Percentiles rank a stretch among this genome's conserved stretches.
phyloP scores from a whole-genome alignment of 1,140 invertebrate genomes.

The Eulimnadia texana region DNA sequence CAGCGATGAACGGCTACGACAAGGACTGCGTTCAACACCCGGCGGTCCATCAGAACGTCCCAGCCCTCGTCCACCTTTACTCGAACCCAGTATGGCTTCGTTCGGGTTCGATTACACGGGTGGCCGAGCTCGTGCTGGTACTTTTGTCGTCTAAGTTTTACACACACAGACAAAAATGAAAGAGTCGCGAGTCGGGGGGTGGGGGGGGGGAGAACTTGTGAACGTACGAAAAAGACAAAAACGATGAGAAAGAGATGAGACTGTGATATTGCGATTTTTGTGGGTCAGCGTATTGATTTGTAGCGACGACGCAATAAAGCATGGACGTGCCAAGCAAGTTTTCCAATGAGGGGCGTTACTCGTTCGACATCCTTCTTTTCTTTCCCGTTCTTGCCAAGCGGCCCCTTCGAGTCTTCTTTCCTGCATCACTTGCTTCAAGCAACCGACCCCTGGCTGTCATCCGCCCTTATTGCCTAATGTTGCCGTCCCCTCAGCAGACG shows the following conservation, averaged over 20 bases:
- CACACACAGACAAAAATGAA: neutral
- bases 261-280: neutral
- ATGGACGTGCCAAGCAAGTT: neutral
- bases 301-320: neutral
- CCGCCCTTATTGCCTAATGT: no score
- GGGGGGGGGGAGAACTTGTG: neutral
- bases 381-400: neutral
- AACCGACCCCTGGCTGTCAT: no score
- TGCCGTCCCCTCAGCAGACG: neutral
- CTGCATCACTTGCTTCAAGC: no score
- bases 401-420: neutral
- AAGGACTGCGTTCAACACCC: neutral
- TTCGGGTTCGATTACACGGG: neutral
- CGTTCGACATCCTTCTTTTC: neutral
- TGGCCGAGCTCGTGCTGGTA: neutral
- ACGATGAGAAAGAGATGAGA: neutral
- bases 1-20: neutral
- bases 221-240: neutral
- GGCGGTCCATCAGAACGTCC: constrained; percentile 1
- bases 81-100: neutral
- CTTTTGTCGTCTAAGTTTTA: neutral
- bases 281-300: neutral
- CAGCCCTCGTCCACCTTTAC: constrained; percentile 3
- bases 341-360: neutral
- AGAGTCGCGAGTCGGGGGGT: neutral